Evolutionary conservation across 1,140 invertebrate species (phyloP).

Genomic region (Dermatophagoides farinae): DNA sequence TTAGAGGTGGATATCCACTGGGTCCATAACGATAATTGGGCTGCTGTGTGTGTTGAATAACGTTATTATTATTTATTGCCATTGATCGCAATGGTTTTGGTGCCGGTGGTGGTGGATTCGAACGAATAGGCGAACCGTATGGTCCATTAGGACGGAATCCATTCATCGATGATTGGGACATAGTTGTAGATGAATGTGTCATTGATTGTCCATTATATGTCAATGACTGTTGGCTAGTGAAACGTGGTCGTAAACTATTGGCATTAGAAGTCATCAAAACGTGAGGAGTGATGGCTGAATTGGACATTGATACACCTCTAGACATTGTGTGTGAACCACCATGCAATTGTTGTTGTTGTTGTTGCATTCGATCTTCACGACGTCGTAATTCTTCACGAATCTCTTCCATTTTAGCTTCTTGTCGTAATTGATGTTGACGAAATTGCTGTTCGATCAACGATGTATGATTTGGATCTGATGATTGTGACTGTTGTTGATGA

Average conservation of each 20-base stretch:
- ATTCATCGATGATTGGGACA: neutral
- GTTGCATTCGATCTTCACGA: conserved; percentile 35
- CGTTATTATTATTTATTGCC: neutral
- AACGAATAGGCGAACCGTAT: neutral
- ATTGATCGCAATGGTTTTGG: conserved; percentile 15
- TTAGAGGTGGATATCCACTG: conserved; percentile 21
- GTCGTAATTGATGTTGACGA: conserved; percentile 33
- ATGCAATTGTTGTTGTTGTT: neutral
- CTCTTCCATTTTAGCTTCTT: conserved; percentile 54
- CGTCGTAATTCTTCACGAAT: conserved; percentile 59
- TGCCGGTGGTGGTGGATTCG: conserved; percentile 30
- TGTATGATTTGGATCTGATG: neutral
- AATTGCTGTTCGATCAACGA: conserved; percentile 4
- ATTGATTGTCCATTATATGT: conserved; percentile 23
- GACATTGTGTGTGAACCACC: neutral
- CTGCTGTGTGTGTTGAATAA: neutral
- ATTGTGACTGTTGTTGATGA: neutral
- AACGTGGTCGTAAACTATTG: conserved; percentile 6
- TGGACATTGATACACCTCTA: neutral
- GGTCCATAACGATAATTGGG: conserved; percentile 20
- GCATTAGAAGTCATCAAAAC: too few relatives aligned
- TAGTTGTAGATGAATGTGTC: too few relatives aligned
- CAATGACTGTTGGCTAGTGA: neutral
- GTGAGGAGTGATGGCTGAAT: neutral
- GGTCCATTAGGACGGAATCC: neutral